Evolutionary conservation across 2,113 vertebrate species (phyloP), one percentile per base, ranked within the genome.

Genomic region (Butastur rufipennis): DNA sequence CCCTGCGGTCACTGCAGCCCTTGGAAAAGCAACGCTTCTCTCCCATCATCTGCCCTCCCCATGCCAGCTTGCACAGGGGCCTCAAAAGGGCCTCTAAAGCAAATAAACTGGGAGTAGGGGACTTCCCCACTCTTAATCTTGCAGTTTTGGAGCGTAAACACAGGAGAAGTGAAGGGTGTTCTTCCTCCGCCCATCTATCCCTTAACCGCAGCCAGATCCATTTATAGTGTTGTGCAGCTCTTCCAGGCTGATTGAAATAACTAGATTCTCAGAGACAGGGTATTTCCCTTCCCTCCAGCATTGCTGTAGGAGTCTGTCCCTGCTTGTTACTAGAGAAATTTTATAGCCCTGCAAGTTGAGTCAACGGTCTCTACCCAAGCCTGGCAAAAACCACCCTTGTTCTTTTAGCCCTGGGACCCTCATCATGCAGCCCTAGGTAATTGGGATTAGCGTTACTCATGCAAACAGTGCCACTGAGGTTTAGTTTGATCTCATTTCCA

Each of bases 281-380:
- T 95, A 96, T 95, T 95, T 96, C 91, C 84, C 59, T 92, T 91
- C 94, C 95, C 89, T 88, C 65, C 48, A 91, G 95, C 81, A 36
- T 36, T 78, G 86, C 96, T 97, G 29, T 17, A 91, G 81, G 94
- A 90, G 12, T 74, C 90, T 94, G 90, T 95, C 94, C 70, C 73
- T 94, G 83, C 86, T 92, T 95, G 94, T 97, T 97, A 90, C 38
- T 90, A 50, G 55, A 95, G 82, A 96, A 90, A 91, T 85, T 88
- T 92, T 90, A 86, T 40, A 88, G 73, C 45, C 53, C 70, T 86
- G 61, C 83, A 84, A 91, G 82, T 85, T 90, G 93, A 92, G 82
- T 90, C 94, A 96, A 90, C 55, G 63, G 52, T 83, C 66, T 94
- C 92, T 93, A 61, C 34, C 40, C 77, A 77, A 8, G 50, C 50